These are phyloP conservation scores for Crypturellus tataupa DNA, from an alignment of 2,797 vertebrate species.

Conservation along the genomic window DNA sequence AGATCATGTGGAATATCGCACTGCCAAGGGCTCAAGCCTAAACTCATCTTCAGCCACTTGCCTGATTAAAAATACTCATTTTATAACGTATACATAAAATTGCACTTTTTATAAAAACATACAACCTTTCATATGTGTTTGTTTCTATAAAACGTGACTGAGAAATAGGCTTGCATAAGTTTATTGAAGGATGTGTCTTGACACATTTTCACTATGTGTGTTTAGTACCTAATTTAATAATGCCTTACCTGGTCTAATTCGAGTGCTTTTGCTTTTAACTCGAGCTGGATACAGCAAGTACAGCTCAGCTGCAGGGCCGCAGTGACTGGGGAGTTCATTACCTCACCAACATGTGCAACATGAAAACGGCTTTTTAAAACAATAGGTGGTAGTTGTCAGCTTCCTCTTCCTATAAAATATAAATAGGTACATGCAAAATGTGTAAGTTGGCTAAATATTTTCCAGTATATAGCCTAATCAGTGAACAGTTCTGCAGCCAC, in stretches of 20 bases:
- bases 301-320: not conserved
- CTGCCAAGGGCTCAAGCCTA: not conserved
- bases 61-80: not conserved
- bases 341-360: not conserved
- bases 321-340: not conserved
- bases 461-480: not conserved
- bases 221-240: not conserved
- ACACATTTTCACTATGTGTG: not conserved
- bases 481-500: not conserved
- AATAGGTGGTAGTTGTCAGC: not conserved
- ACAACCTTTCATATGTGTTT: not conserved
- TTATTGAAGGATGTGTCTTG: not conserved
- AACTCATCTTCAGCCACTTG: not conserved
- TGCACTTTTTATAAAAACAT: not conserved
- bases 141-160: not conserved
- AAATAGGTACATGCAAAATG: not conserved
- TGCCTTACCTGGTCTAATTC: rapidly evolving
- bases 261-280: not conserved
- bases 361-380: not conserved
- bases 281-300: not conserved
- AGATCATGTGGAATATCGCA: not conserved
- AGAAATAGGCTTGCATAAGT: not conserved
- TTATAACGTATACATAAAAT: not conserved
- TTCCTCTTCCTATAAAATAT: slow-evolving; percentile 28
- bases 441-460: not conserved